These are phyloP conservation scores for Uria aalge DNA, from an alignment of 2,113 vertebrate species.

Conservation along the genomic window DNA sequence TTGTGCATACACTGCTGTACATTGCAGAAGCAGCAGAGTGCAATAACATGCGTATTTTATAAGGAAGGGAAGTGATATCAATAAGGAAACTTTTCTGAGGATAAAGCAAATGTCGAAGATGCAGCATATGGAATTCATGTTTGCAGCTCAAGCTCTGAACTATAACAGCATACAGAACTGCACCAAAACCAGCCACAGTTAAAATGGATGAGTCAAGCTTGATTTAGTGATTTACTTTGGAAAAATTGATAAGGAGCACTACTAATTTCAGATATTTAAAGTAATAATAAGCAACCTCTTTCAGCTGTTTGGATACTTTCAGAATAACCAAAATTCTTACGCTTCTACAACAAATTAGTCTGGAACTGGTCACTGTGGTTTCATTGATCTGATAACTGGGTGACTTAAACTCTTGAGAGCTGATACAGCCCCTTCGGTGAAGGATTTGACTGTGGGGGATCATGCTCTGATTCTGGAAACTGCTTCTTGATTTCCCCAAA, in stretches of 20 bases:
- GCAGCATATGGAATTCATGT: neutral
- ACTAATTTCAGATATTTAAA: neutral
- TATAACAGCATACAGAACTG: neutral
- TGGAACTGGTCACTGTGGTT: neutral
- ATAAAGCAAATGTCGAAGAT: neutral
- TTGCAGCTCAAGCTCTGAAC: neutral
- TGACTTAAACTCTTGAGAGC: neutral
- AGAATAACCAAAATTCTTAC: neutral
- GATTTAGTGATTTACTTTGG: neutral
- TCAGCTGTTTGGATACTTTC: neutral
- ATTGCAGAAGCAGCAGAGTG: neutral
- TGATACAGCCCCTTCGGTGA: neutral
- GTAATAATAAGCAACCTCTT: neutral
- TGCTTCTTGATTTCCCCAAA: neutral
- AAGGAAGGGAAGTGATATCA: neutral
- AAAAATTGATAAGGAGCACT: neutral
- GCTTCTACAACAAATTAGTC: neutral
- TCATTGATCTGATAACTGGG: neutral
- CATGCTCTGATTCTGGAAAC: neutral
- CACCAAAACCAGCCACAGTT: neutral
- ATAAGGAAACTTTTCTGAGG: neutral
- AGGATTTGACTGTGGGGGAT: neutral
- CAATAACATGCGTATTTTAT: rapidly evolving
- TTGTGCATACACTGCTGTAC: rapidly evolving
- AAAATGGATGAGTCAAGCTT: neutral